phyloP scores from a whole-genome alignment of 2,113 vertebrate species.

The Lampris megalopsis region DNA sequence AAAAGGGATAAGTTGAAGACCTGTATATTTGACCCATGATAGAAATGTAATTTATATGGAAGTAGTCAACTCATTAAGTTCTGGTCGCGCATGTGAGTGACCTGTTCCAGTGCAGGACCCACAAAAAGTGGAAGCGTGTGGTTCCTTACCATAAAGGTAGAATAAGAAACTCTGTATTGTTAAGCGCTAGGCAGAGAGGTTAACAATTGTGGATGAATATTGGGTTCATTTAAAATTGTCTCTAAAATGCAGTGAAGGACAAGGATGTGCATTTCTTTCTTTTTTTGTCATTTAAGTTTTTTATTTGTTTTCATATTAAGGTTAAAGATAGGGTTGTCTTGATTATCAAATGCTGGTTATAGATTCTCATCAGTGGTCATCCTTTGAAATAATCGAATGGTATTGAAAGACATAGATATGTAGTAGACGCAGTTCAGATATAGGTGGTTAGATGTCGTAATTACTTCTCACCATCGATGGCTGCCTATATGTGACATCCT shows the following conservation, averaged over 20 bases:
- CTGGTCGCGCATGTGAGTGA: neutral
- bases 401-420: neutral
- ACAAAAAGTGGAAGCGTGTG: neutral
- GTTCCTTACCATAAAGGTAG: constrained; percentile 21
- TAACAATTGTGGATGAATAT: neutral
- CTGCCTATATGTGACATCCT: neutral
- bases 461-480: neutral
- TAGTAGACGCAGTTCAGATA: too few species aligned
- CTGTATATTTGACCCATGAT: constrained; percentile 22
- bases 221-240: neutral
- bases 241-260: constrained; percentile 1
- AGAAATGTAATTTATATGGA: constrained; percentile 25
- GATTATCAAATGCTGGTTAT: neutral
- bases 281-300: too few species aligned
- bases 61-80: constrained; percentile 16
- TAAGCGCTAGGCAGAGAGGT: neutral
- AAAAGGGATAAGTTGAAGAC: constrained; percentile 26
- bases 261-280: neutral
- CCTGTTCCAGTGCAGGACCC: constrained; percentile 10
- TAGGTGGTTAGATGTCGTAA: neutral
- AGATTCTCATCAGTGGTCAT: neutral
- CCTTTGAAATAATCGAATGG: constrained; percentile 9
- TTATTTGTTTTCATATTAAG: neutral
- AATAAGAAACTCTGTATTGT: constrained; percentile 5
- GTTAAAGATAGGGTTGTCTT: neutral